phyloP scores from a whole-genome alignment of 30 jellyfish, hydroid and myxozoan species.

The Clytia hemisphaerica region DNA sequence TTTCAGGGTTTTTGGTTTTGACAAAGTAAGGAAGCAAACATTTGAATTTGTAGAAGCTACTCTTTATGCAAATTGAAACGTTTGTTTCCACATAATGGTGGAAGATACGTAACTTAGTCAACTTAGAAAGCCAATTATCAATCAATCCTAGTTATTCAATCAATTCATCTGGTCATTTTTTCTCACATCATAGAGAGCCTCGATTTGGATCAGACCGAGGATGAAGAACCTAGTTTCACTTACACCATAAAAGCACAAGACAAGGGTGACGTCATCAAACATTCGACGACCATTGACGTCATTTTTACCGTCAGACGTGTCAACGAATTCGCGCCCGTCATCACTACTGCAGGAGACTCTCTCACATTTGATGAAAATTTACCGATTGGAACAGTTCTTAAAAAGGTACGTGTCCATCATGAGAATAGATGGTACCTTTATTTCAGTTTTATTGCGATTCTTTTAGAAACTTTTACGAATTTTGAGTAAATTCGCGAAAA shows the following conservation, averaged over 20 bases:
- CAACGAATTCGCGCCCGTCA: slow-evolving; percentile 59
- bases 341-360: slow-evolving; percentile 16
- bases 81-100: too few relatives aligned
- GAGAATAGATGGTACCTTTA: not conserved
- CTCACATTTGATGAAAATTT: slow-evolving; percentile 40
- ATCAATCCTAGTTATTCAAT: too few relatives aligned
- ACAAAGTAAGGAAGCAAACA: too few relatives aligned
- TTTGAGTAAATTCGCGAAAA: too few relatives aligned
- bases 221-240: slow-evolving; percentile 43
- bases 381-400: slow-evolving; percentile 25
- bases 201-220: slow-evolving; percentile 49
- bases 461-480: too few relatives aligned
- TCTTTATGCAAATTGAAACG: too few relatives aligned
- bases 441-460: not conserved
- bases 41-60: too few relatives aligned
- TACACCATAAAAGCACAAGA: slow-evolving; percentile 47
- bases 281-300: slow-evolving; percentile 35
- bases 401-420: not conserved
- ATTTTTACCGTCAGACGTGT: slow-evolving; percentile 42
- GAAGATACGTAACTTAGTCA: too few relatives aligned
- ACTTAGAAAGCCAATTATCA: too few relatives aligned
- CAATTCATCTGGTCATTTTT: too few relatives aligned
- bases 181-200: slow-evolving; percentile 22
- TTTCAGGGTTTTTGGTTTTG: not conserved
- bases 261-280: slow-evolving; percentile 45